phyloP scores from a whole-genome alignment of 2,113 vertebrate species.

The Apaloderma vittatum region DNA sequence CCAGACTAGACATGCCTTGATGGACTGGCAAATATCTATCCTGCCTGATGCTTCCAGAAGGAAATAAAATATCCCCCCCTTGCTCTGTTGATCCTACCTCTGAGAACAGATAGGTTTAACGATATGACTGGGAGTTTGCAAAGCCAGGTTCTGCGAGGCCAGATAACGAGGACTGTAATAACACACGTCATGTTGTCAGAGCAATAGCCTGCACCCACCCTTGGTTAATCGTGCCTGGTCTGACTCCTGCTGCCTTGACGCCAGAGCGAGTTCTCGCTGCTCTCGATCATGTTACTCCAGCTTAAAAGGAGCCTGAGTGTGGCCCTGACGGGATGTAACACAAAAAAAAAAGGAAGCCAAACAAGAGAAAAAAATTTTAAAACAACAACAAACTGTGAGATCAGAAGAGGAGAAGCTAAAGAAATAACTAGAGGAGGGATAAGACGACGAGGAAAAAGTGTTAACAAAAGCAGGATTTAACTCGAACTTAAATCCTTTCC shows the following conservation, averaged over 20 bases:
- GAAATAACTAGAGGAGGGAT: neutral
- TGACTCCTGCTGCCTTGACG: neutral
- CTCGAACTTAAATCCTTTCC: neutral
- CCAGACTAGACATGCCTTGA: neutral
- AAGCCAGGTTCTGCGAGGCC: neutral
- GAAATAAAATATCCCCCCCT: neutral
- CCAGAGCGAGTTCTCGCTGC: neutral
- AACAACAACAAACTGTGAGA: neutral
- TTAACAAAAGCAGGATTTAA: neutral
- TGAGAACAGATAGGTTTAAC: neutral
- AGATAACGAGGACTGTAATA: neutral
- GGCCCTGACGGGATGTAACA: neutral
- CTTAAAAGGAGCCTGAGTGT: neutral
- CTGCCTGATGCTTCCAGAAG: neutral
- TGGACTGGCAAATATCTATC: neutral
- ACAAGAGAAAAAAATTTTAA: neutral
- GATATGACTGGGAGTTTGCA: neutral
- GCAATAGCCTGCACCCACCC: neutral
- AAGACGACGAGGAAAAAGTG: neutral
- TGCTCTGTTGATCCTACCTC: neutral
- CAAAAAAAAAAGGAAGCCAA: neutral
- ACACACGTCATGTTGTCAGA: neutral
- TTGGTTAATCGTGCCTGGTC: rapidly evolving
- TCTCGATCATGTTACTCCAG: neutral
- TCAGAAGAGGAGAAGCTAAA: neutral